Evolutionary conservation across 2,113 vertebrate genomes (phyloP).

Genomic region (Chauna torquata): DNA sequence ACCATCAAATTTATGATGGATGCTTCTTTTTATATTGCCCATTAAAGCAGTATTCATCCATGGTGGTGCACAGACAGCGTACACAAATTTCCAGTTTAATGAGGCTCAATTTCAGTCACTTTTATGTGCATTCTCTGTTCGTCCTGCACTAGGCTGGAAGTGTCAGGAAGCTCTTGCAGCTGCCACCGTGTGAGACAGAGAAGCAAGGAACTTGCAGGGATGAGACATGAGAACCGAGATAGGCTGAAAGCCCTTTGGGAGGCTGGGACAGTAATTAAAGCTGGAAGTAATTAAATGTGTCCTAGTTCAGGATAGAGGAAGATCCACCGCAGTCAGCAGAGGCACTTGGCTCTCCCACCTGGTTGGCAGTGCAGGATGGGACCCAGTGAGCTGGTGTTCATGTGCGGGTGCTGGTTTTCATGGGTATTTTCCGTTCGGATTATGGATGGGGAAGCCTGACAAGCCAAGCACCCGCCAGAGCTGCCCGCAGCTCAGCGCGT

Average conservation of each 20-base stretch:
- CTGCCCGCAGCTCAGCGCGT: accelerated
- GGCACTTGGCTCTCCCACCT: not conserved
- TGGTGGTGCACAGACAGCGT: not conserved
- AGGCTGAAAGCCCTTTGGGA: not conserved
- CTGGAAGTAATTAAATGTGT: conserved; percentile 12
- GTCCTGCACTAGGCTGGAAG: not conserved
- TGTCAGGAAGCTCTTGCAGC: not conserved
- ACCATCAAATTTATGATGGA: not conserved
- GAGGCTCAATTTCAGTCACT: not conserved
- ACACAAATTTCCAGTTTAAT: not conserved
- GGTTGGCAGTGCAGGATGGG: not conserved
- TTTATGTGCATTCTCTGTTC: not conserved
- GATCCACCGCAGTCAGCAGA: not conserved
- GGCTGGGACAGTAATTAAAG: conserved; percentile 42
- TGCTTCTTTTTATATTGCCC: not conserved
- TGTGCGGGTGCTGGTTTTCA: not conserved
- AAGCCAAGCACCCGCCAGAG: not conserved
- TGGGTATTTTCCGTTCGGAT: accelerated
- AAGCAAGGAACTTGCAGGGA: not conserved
- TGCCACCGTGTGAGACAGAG: accelerated
- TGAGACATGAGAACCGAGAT: not conserved
- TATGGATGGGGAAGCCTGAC: accelerated
- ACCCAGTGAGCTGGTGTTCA: accelerated
- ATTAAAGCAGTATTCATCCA: not conserved
- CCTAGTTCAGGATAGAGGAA: not conserved